Percentiles rank a stretch among this genome's conserved stretches.
Evolutionary conservation across 2,113 vertebrate species (phyloP).

Genomic region (Eulemur rufifrons): DNA sequence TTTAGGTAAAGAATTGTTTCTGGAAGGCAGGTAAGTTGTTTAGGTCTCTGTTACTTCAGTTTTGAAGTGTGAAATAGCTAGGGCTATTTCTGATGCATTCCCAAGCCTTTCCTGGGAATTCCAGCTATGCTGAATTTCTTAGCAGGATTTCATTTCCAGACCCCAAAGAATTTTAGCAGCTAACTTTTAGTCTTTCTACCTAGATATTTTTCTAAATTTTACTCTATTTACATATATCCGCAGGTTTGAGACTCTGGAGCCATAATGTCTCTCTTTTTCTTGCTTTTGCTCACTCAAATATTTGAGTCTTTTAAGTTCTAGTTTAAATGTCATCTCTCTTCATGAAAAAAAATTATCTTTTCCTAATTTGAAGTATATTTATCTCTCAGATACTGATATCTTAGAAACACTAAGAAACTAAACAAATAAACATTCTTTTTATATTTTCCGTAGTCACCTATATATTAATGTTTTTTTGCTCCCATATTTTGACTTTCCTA

Average conservation of each 20-base stretch:
- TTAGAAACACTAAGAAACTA: background rate
- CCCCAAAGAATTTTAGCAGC: background rate
- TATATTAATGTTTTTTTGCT: background rate
- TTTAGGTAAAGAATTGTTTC: background rate
- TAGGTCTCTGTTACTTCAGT: background rate
- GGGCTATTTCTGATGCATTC: background rate
- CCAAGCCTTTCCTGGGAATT: background rate
- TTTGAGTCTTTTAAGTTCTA: background rate
- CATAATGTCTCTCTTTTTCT: background rate
- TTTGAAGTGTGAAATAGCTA: background rate
- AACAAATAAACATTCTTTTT: background rate
- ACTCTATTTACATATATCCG: background rate
- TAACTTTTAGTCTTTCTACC: background rate
- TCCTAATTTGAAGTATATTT: background rate
- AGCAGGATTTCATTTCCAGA: background rate
- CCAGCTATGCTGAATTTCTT: background rate
- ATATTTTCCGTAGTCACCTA: background rate
- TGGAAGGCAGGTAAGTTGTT: background rate
- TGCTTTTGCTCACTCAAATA: background rate
- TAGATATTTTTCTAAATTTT: background rate
- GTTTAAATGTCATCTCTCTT: background rate
- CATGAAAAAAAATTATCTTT: background rate
- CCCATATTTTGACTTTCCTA: background rate
- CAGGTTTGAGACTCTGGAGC: background rate
- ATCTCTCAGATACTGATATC: background rate